phyloP scores from a whole-genome alignment of 2,888 invertebrate genomes.

The Melieria omissa region DNA sequence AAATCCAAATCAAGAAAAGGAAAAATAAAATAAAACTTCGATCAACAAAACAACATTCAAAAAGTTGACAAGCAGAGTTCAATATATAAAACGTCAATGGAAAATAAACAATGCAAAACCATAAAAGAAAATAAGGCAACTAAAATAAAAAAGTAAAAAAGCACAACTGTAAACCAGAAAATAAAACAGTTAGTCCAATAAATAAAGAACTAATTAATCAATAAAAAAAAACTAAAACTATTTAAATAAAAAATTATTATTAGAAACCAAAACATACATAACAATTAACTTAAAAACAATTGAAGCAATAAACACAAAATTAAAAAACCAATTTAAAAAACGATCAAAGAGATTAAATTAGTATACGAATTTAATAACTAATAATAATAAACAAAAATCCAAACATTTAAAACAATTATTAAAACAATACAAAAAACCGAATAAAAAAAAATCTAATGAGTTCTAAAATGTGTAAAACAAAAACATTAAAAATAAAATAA shows the following conservation, averaged over 20 bases:
- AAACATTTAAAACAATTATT: conserved; percentile 26
- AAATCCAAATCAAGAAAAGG: too few species aligned
- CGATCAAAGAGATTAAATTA: conserved; percentile 30
- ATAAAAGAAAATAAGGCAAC: too few species aligned
- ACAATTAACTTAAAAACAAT: conserved; percentile 33
- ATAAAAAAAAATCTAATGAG: conserved; percentile 1
- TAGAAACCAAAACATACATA: conserved; percentile 30
- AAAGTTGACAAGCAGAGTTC: too few species aligned
- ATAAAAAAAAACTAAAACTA: not conserved
- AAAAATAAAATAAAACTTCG: too few species aligned
- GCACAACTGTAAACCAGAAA: not conserved
- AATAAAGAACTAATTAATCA: conserved; percentile 9
- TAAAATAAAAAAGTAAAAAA: conserved; percentile 16
- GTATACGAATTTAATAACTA: conserved; percentile 39
- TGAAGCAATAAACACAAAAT: conserved; percentile 1
- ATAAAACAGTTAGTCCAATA: too few species aligned
- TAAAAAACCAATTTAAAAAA: conserved; percentile 16
- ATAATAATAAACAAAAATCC: conserved; percentile 40
- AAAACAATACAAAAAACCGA: conserved; percentile 27
- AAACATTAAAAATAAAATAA: conserved; percentile 18
- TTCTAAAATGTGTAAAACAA: not conserved
- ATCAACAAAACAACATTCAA: too few species aligned
- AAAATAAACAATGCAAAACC: too few species aligned
- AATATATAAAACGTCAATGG: too few species aligned
- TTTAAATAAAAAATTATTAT: conserved; percentile 14